A percentile compares a stretch with the other conserved stretches of the same genome.
phyloP scores from a whole-genome alignment of 2,113 vertebrate genomes.

The Stigmatopora argus region DNA sequence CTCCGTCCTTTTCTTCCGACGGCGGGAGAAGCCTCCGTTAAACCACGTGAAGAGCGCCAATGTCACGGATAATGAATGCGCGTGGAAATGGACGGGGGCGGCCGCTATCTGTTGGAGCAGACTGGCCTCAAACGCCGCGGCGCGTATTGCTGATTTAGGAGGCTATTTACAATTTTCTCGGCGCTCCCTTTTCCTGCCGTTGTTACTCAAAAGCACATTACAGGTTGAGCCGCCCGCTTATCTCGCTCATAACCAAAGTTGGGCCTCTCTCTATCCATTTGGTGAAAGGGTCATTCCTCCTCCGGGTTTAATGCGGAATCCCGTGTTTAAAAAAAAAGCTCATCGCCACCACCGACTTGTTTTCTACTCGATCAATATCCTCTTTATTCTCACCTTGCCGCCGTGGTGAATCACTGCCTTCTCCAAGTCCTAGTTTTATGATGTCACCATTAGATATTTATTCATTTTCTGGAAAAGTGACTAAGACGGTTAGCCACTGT shows the following conservation, averaged over 20 bases:
- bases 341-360: background rate
- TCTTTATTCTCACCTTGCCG: background rate
- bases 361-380: background rate
- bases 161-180: slow-evolving; percentile 56
- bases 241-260: slow-evolving; percentile 52
- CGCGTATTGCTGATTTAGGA: slow-evolving; percentile 63
- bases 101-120: slow-evolving; percentile 51
- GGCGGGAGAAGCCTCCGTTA: slow-evolving; percentile 31
- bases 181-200: slow-evolving; percentile 31
- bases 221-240: slow-evolving; percentile 48
- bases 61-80: slow-evolving; percentile 54
- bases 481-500: too few relatives aligned
- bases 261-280: slow-evolving; percentile 35
- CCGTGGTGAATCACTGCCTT: too few relatives aligned
- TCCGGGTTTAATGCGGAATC: slow-evolving; percentile 15
- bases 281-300: slow-evolving; percentile 35
- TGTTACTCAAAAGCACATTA: slow-evolving; percentile 56
- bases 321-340: background rate
- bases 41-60: slow-evolving; percentile 27
- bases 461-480: too few relatives aligned
- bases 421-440: too few relatives aligned
- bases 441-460: too few relatives aligned
- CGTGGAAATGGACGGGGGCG: background rate
- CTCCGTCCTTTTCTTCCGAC: background rate
- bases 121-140: slow-evolving; percentile 41